Conservation (phyloP, 2,797 vertebrate genomes). For the Bradypodion ventrale region DNA sequence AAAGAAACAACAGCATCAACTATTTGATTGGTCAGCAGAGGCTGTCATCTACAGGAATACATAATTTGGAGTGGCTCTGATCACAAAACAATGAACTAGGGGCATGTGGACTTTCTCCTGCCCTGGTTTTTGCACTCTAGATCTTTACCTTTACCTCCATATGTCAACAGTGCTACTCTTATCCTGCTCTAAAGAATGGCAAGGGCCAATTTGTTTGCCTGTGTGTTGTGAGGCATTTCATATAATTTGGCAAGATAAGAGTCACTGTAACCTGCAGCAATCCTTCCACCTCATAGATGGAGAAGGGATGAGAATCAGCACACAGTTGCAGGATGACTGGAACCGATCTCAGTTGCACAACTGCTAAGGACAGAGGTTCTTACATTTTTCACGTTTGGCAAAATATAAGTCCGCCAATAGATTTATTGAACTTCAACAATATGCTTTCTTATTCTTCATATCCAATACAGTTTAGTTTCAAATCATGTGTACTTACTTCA, state of each 20-base stretch:
- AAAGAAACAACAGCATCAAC: neutral
- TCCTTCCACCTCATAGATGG: neutral
- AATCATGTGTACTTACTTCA: slow-evolving; percentile 81
- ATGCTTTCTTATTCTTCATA: neutral
- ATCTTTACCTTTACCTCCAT: neutral
- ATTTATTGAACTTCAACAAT: neutral
- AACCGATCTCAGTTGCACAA: neutral
- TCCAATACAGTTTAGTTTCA: neutral
- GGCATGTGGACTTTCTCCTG: neutral
- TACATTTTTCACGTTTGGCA: neutral
- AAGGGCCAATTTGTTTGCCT: neutral
- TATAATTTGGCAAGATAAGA: neutral
- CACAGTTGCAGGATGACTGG: neutral
- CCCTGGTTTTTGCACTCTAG: no score
- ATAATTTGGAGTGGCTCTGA: neutral
- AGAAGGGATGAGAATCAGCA: neutral
- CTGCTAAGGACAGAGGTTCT: neutral
- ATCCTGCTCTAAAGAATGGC: neutral
- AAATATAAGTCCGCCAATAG: neutral
- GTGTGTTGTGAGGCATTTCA: neutral
- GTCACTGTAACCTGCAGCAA: neutral
- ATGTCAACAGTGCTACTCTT: neutral
- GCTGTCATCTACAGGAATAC: neutral
- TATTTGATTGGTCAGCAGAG: neutral
- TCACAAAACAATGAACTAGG: neutral